phyloP scores from a whole-genome alignment of 1,140 invertebrate genomes.

The Drosophila nannoptera region DNA sequence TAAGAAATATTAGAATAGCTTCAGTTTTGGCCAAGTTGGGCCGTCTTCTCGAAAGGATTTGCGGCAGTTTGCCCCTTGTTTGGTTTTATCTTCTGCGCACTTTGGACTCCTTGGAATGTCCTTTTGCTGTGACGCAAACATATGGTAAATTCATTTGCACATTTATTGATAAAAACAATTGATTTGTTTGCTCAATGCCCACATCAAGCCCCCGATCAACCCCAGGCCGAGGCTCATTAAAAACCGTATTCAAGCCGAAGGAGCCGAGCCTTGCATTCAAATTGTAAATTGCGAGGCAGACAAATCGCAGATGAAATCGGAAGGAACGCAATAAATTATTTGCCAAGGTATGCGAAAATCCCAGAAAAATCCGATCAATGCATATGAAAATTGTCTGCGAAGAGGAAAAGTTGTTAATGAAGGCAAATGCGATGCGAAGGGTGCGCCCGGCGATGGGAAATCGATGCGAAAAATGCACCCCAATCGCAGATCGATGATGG shows the following conservation, averaged over 20 bases:
- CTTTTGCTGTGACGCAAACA: not conserved
- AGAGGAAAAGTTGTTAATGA: slow-evolving; percentile 12
- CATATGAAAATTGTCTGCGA: slow-evolving; percentile 52
- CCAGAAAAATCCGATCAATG: slow-evolving; percentile 46
- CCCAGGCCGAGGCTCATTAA: slow-evolving; percentile 33
- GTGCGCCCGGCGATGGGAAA: slow-evolving; percentile 59
- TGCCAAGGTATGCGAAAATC: slow-evolving; percentile 50
- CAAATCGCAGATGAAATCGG: slow-evolving; percentile 31
- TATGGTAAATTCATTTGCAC: not conserved
- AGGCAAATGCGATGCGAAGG: slow-evolving; percentile 47
- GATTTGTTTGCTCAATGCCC: slow-evolving; percentile 30
- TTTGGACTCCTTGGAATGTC: not conserved
- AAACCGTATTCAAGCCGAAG: slow-evolving; percentile 24
- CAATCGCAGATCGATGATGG: not conserved
- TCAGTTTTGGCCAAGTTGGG: too few species aligned
- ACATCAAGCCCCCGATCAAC: slow-evolving; percentile 53
- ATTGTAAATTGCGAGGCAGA: slow-evolving; percentile 54
- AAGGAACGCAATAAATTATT: slow-evolving; percentile 73
- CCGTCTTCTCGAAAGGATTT: too few species aligned
- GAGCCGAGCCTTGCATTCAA: slow-evolving; percentile 62
- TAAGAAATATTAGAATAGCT: too few species aligned
- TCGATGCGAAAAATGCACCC: slow-evolving; percentile 48
- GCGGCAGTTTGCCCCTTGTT: too few species aligned
- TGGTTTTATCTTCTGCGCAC: too few species aligned
- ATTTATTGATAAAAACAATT: slow-evolving; percentile 1